Percentiles rank a stretch among this genome's conserved stretches.
Evolutionary conservation across 2,888 invertebrate species (phyloP).

Genomic region (Cheilosia urbana): DNA sequence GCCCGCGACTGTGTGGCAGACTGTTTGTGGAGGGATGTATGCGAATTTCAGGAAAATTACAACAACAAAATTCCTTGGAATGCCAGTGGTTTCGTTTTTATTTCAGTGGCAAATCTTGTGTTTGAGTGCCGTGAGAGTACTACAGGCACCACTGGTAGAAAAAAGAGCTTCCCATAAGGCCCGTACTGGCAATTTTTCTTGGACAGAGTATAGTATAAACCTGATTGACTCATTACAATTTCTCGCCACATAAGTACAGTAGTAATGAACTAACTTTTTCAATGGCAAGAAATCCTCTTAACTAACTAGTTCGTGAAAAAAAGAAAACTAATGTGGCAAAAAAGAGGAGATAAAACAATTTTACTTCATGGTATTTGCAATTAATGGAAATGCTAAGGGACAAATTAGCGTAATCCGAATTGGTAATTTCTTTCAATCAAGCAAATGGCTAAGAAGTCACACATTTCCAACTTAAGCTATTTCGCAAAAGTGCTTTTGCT

Average conservation of each 20-base stretch:
- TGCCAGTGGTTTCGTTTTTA: too few relatives aligned
- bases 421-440: slow-evolving; percentile 47
- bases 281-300: slow-evolving; percentile 41
- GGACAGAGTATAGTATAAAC: too few relatives aligned
- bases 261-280: slow-evolving; percentile 26
- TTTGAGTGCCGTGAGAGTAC: too few relatives aligned
- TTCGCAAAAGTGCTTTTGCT: slow-evolving; percentile 9
- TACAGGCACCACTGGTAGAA: too few relatives aligned
- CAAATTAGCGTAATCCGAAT: slow-evolving; percentile 56
- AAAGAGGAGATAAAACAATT: slow-evolving; percentile 20
- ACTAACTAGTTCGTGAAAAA: slow-evolving; percentile 9
- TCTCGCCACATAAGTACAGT: slow-evolving; percentile 3
- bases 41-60: too few relatives aligned
- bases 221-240: slow-evolving; percentile 20
- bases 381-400: slow-evolving; percentile 43
- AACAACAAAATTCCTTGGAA: too few relatives aligned
- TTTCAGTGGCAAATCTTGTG: too few relatives aligned
- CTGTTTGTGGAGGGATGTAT: too few relatives aligned
- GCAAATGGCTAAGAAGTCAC: slow-evolving; percentile 23
- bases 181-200: too few relatives aligned
- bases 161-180: too few relatives aligned
- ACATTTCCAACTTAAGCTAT: slow-evolving; percentile 11
- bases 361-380: slow-evolving; percentile 37
- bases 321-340: neutral
- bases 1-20: too few relatives aligned